Conservation (phyloP, 1,140 invertebrate genomes). For the Dendrolimus punctatus region DNA sequence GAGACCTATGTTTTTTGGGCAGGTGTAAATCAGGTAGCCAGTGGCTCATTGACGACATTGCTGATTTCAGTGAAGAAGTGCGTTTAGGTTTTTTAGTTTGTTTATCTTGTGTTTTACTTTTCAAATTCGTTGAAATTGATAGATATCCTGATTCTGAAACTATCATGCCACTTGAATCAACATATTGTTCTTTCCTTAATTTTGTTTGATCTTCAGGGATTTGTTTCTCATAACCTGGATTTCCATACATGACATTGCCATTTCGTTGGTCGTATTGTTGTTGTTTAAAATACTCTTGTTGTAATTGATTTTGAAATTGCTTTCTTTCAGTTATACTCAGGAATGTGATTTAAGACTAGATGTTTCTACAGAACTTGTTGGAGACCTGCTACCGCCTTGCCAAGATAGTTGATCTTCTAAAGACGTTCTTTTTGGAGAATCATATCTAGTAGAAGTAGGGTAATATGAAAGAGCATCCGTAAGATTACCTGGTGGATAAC, state of each 20-base stretch:
- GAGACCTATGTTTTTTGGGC: constrained; percentile 83
- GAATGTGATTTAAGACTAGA: constrained; percentile 76
- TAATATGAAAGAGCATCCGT: constrained; percentile 85
- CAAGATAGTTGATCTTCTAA: constrained; percentile 74
- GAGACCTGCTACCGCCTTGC: constrained; percentile 73
- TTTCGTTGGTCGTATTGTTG: constrained; percentile 68
- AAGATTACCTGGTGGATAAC: constrained; percentile 81
- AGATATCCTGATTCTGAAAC: constrained; percentile 89
- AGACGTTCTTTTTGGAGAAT: constrained; percentile 75
- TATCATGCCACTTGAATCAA: constrained; percentile 76
- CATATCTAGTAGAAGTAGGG: constrained; percentile 79
- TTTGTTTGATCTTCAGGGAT: constrained; percentile 37
- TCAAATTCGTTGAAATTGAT: constrained; percentile 80
- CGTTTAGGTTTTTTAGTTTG: constrained; percentile 78
- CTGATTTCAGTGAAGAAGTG: constrained; percentile 83
- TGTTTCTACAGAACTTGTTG: constrained; percentile 76
- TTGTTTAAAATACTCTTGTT: constrained; percentile 72
- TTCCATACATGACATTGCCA: constrained; percentile 64
- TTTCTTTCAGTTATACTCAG: constrained; percentile 74
- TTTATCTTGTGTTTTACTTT: constrained; percentile 73
- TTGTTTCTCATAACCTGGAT: constrained; percentile 62
- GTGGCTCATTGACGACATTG: constrained; percentile 85
- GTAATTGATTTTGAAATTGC: constrained; percentile 72
- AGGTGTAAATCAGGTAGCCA: constrained; percentile 88
- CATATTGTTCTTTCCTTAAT: constrained; percentile 53